phyloP scores from a whole-genome alignment of 2,113 vertebrate species.

The Alligator sinensis region DNA sequence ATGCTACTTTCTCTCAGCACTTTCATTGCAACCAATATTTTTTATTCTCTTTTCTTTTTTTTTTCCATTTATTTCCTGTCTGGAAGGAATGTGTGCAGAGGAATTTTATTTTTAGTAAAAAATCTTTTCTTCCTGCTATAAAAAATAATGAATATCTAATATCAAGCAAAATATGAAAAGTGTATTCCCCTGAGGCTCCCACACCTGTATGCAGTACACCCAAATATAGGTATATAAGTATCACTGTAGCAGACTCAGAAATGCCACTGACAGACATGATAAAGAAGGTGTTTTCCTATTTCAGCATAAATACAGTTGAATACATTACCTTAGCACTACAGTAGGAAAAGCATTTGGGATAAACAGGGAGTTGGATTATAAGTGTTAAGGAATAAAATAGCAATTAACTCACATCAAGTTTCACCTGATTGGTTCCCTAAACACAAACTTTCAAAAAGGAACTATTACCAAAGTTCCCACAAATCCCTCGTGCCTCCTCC shows the following conservation, averaged over 20 bases:
- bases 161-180: neutral
- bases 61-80: neutral
- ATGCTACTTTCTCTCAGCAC: neutral
- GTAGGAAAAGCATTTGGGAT: neutral
- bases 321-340: neutral
- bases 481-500: neutral
- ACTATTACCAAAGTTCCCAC: neutral
- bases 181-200: neutral
- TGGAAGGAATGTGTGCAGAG: neutral
- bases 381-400: neutral
- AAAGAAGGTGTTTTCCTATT: neutral
- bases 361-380: neutral
- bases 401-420: neutral
- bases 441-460: neutral
- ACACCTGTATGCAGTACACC: neutral
- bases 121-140: neutral
- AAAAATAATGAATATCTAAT: neutral
- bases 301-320: neutral
- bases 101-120: neutral
- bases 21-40: neutral
- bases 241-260: neutral
- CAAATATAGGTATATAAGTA: neutral
- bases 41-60: neutral
- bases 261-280: neutral
- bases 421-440: neutral